Percentiles rank a stretch among this genome's conserved stretches.
These are phyloP conservation scores for Celastrina argiolus DNA, from an alignment of 2,888 invertebrate genomes.

Conservation along the genomic window DNA sequence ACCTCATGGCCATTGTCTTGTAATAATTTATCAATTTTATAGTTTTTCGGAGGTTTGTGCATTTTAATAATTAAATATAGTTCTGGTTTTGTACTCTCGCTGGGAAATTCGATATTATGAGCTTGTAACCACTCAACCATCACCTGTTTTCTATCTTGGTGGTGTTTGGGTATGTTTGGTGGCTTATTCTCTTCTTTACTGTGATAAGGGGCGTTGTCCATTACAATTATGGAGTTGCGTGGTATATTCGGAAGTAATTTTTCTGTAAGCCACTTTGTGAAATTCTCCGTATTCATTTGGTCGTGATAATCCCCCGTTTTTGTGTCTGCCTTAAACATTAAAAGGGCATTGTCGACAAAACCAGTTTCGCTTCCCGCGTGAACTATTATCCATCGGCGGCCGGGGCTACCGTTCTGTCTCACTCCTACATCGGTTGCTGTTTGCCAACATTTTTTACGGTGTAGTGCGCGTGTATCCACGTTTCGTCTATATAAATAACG, in stretches of 20 bases:
- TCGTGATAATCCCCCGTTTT: conserved; percentile 30
- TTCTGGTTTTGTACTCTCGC: conserved; percentile 34
- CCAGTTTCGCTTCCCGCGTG: conserved; percentile 30
- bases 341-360: conserved; percentile 29
- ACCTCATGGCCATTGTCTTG: conserved; percentile 39
- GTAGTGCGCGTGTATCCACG: conserved; percentile 23
- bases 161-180: no score
- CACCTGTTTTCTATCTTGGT: conserved; percentile 26
- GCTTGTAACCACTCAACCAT: conserved; percentile 35
- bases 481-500: conserved; percentile 8
- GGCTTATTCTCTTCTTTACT: conserved; percentile 19
- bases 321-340: conserved; percentile 22
- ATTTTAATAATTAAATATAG: conserved; percentile 33
- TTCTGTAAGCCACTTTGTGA: conserved; percentile 30
- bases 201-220: conserved; percentile 27
- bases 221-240: conserved; percentile 25
- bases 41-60: conserved; percentile 33
- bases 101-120: conserved; percentile 35
- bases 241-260: conserved; percentile 30
- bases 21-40: conserved; percentile 41
- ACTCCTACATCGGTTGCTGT: conserved; percentile 26
- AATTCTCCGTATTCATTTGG: conserved; percentile 29
- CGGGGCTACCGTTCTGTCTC: conserved; percentile 30
- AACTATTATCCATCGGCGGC: conserved; percentile 28
- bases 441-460: conserved; percentile 32